These are phyloP conservation scores for Spea bombifrons DNA, from an alignment of 2,113 vertebrate species.

Conservation along the genomic window DNA sequence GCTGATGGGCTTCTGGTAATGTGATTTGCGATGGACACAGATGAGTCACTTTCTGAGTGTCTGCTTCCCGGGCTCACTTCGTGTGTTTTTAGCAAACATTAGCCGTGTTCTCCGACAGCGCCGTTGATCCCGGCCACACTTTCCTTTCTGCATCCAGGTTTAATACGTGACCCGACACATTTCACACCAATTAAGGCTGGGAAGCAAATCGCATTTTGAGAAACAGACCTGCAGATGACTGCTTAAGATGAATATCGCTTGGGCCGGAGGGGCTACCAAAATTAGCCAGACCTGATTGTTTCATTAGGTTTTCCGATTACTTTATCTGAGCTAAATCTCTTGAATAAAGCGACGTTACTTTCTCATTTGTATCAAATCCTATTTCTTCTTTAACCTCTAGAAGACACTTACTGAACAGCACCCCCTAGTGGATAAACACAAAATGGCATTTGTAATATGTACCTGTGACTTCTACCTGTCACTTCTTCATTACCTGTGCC, in stretches of 20 bases:
- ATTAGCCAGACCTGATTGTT: too few relatives aligned
- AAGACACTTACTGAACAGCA: too few relatives aligned
- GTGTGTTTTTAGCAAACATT: background rate
- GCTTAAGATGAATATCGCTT: background rate
- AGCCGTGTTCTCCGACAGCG: background rate
- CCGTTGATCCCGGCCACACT: background rate
- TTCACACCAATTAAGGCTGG: background rate
- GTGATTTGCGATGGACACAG: background rate
- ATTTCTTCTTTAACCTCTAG: too few relatives aligned
- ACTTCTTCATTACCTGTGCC: too few relatives aligned
- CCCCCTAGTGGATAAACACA: too few relatives aligned
- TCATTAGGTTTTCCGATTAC: too few relatives aligned
- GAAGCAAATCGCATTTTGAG: background rate
- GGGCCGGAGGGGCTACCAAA: too few relatives aligned
- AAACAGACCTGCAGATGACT: background rate
- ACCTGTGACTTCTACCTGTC: too few relatives aligned
- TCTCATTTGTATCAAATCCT: too few relatives aligned
- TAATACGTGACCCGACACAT: background rate
- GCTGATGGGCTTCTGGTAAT: conserved; percentile 4
- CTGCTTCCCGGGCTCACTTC: background rate
- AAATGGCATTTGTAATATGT: too few relatives aligned
- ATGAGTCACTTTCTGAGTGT: background rate
- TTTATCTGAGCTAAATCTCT: too few relatives aligned
- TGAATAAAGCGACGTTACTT: too few relatives aligned
- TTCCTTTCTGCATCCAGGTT: background rate